These are phyloP conservation scores for Mylabris phalerata DNA, from an alignment of 1,140 invertebrate genomes.

Conservation along the genomic window DNA sequence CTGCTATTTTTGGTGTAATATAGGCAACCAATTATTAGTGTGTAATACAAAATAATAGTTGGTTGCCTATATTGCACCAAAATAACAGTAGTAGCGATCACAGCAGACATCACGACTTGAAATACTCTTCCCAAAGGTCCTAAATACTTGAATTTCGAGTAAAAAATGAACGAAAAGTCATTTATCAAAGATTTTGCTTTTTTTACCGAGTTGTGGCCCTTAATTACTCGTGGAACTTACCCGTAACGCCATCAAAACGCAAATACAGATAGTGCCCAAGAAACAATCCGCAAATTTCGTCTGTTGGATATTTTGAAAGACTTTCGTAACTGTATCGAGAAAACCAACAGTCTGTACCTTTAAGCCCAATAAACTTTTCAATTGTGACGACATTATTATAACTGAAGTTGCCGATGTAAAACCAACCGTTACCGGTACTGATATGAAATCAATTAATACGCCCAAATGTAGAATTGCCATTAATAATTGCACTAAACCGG, in stretches of 20 bases:
- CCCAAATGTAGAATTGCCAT: conserved; percentile 87
- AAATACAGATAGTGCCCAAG: conserved; percentile 64
- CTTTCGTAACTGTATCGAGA: conserved; percentile 59
- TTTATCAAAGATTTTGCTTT: too few species aligned
- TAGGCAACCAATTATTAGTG: too few species aligned
- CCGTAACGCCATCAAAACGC: conserved; percentile 59
- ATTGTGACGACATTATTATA: conserved; percentile 82
- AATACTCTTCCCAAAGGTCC: too few species aligned
- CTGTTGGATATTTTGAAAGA: conserved; percentile 55
- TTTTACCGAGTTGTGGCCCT: too few species aligned
- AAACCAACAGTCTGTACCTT: conserved; percentile 66
- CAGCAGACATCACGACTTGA: too few species aligned
- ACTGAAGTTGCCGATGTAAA: conserved; percentile 91
- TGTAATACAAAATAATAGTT: too few species aligned
- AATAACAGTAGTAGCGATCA: too few species aligned
- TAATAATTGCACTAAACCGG: conserved; percentile 72
- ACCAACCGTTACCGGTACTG: conserved; percentile 85
- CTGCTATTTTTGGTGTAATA: too few species aligned
- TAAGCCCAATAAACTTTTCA: conserved; percentile 76
- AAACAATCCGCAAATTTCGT: conserved; percentile 57
- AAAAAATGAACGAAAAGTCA: too few species aligned
- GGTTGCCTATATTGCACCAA: too few species aligned
- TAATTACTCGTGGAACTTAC: conserved; percentile 47
- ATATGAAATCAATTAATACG: conserved; percentile 91
- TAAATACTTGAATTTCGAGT: too few species aligned